Evolutionary conservation across 2,113 vertebrate species (phyloP), one percentile per base, ranked within the genome.

Genomic region (Scopus umbretta): DNA sequence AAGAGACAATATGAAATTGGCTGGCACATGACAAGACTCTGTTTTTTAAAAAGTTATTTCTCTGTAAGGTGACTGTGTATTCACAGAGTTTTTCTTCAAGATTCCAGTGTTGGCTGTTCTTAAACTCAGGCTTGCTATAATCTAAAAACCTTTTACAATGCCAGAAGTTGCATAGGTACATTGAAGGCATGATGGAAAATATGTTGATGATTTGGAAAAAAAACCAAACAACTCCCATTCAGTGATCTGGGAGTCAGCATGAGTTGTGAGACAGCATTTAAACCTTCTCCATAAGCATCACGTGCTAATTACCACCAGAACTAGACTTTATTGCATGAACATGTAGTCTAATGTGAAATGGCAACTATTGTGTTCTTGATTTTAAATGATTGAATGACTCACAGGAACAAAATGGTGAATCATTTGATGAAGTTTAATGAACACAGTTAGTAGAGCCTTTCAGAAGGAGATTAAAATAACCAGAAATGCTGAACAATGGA

Each of bases 401-500:
- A 49, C 36, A 70, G 65, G 56, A 65, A 85, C 82, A 49, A 89
- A 92, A 66, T 32, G 38, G 66, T 92, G 93, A 94, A 26, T 90
- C 92, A 80, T 76, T 47, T 79, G 72, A 94, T 89, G 75, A 62
- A 50, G 92, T 63, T 83, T 80, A 86, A 88, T 78, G 92, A 88
- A 91, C 86, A 87, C 73, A 49, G 66, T 95, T 40, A 85, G 88
- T 34, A 36, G 53, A 66, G 61, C 88, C 80, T 88, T 92, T 95
- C 78, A 90, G 68, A 26, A 70, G 73, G 84, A 85, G 80, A 92
- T 94, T 81, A 68, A 92, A 91, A 91, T 87, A 86, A 47, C 76
- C 83, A 94, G 55, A 86, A 92, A 72, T 58, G 65, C 89, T 86
- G 70, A 91, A 95, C 86, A 96, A 92, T 90, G 62, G 71, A 68